Evolutionary conservation across 2,888 invertebrate genomes (phyloP).

Genomic region (Exephanes ischioxanthus): DNA sequence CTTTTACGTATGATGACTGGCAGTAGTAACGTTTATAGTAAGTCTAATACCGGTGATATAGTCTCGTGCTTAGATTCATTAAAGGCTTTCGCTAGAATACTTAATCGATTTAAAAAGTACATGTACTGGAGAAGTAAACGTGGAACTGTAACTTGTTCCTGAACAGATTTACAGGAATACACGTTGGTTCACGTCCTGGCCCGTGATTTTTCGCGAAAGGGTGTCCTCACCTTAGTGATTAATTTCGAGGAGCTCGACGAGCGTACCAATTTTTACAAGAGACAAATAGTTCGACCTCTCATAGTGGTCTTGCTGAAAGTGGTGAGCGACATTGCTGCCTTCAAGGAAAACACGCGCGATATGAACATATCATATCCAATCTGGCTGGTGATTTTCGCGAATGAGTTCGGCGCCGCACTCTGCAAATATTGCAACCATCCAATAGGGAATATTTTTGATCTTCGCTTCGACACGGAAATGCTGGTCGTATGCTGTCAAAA

Average conservation of each 20-base stretch:
- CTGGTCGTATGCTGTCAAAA: slow-evolving; percentile 72
- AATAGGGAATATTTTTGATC: slow-evolving; percentile 70
- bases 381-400: slow-evolving; percentile 77
- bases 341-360: slow-evolving; percentile 60
- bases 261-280: slow-evolving; percentile 44
- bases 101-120: neutral
- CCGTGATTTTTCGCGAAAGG: slow-evolving; percentile 70
- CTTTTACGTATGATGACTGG: no score
- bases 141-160: neutral
- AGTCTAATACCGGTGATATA: no score
- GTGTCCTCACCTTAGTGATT: slow-evolving; percentile 62
- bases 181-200: slow-evolving; percentile 64
- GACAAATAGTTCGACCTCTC: slow-evolving; percentile 69
- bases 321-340: slow-evolving; percentile 63
- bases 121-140: neutral
- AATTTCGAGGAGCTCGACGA: slow-evolving; percentile 57
- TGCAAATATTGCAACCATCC: slow-evolving; percentile 67
- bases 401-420: slow-evolving; percentile 48
- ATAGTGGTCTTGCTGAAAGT: slow-evolving; percentile 71
- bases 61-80: neutral
- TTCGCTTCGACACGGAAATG: slow-evolving; percentile 75
- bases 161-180: slow-evolving; percentile 53
- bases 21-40: no score
- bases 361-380: slow-evolving; percentile 68
- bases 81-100: neutral